phyloP scores from a whole-genome alignment of 2,888 invertebrate genomes.

The Tipula lateralis region DNA sequence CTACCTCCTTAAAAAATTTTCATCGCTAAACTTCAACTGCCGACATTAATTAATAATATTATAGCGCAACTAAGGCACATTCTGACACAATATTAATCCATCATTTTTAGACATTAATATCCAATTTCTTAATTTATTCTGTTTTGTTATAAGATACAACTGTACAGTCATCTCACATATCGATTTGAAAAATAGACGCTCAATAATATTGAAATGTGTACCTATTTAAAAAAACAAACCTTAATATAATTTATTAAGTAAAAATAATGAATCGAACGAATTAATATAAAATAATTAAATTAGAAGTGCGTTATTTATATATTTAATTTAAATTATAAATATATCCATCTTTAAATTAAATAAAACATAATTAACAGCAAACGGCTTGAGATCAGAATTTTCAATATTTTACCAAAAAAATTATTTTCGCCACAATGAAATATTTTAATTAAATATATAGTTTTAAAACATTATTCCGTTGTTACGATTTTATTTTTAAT shows the following conservation, averaged over 20 bases:
- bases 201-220: neutral
- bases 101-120: neutral
- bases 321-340: neutral
- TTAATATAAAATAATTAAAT: neutral
- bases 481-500: neutral
- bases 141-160: neutral
- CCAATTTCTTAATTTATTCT: neutral
- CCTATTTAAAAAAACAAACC: neutral
- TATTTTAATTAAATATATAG: neutral
- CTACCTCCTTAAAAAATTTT: neutral
- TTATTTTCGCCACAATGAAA: neutral
- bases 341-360: neutral
- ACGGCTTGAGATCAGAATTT: neutral
- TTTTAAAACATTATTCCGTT: neutral
- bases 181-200: neutral
- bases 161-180: neutral
- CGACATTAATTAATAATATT: neutral
- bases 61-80: neutral
- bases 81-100: neutral
- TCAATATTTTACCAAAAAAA: neutral
- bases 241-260: neutral
- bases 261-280: neutral
- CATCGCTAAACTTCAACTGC: neutral
- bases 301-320: conserved; percentile 13
- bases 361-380: neutral